Evolutionary conservation across 2,888 invertebrate genomes (phyloP).

Genomic region (Rhamnusium bicolor): DNA sequence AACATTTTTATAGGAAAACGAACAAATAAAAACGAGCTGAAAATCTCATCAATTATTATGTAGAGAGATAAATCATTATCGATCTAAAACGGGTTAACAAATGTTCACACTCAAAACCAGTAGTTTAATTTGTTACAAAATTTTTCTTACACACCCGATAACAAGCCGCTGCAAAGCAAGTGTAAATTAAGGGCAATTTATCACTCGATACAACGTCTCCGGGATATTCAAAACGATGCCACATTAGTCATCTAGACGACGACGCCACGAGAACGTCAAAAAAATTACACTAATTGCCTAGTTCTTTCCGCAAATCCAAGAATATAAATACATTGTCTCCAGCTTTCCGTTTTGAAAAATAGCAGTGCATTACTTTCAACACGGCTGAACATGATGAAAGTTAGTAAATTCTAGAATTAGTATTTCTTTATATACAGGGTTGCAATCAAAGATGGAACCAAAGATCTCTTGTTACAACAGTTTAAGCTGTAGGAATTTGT

Average conservation of each 20-base stretch:
- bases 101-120: no score
- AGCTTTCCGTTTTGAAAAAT: background rate
- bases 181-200: background rate
- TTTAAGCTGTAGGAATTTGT: no score
- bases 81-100: no score
- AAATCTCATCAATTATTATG: no score
- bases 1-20: no score
- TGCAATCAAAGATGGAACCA: no score
- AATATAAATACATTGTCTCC: background rate
- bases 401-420: no score
- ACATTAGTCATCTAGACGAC: background rate
- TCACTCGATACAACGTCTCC: background rate
- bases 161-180: background rate
- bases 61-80: no score
- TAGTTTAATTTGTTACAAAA: background rate
- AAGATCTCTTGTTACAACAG: no score
- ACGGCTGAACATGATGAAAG: background rate
- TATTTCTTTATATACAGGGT: no score
- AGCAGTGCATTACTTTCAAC: background rate
- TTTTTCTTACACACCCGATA: background rate
- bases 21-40: no score
- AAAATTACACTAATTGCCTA: background rate
- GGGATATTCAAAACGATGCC: background rate
- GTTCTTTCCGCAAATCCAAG: background rate
- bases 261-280: background rate